phyloP scores from a whole-genome alignment of 1,140 invertebrate species.

The Radopholus similis region DNA sequence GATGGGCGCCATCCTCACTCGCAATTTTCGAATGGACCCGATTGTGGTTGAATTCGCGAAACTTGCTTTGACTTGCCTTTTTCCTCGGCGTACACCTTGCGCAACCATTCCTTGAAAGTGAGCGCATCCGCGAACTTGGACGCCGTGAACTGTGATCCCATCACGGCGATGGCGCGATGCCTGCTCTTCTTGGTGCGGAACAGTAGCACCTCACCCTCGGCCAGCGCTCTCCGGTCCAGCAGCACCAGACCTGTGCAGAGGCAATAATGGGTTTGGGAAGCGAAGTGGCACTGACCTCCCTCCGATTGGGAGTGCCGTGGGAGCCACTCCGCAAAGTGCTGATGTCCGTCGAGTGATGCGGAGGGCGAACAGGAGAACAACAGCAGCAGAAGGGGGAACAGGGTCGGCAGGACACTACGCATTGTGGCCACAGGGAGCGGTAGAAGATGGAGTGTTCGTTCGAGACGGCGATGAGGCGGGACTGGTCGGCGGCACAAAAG shows the following conservation, averaged over 20 bases:
- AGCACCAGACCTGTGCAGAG: slow-evolving; percentile 31
- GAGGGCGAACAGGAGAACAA: neutral
- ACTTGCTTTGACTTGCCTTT: too few species aligned
- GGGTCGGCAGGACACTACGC: too few species aligned
- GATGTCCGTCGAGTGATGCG: neutral
- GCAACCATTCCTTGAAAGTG: slow-evolving; percentile 49
- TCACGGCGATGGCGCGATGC: slow-evolving; percentile 45
- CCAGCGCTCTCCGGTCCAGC: slow-evolving; percentile 29
- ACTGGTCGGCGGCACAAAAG: neutral
- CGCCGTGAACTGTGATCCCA: slow-evolving; percentile 13
- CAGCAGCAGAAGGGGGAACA: neutral
- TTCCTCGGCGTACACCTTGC: slow-evolving; percentile 40
- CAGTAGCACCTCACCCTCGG: slow-evolving; percentile 46
- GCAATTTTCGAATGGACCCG: slow-evolving; percentile 8
- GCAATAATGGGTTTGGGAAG: neutral
- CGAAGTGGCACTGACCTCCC: neutral
- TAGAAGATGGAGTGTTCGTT: too few species aligned
- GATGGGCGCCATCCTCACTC: too few species aligned
- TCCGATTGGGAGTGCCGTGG: slow-evolving; percentile 5
- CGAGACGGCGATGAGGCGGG: neutral
- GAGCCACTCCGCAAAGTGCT: slow-evolving; percentile 7
- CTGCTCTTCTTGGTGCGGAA: slow-evolving; percentile 47
- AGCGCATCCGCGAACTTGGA: slow-evolving; percentile 41
- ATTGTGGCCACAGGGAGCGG: too few species aligned
- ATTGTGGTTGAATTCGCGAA: too few species aligned